A percentile compares a stretch with the other conserved stretches of the same genome.
Conservation (phyloP, 2,113 vertebrate genomes). For the Gymnobelideus leadbeateri region DNA sequence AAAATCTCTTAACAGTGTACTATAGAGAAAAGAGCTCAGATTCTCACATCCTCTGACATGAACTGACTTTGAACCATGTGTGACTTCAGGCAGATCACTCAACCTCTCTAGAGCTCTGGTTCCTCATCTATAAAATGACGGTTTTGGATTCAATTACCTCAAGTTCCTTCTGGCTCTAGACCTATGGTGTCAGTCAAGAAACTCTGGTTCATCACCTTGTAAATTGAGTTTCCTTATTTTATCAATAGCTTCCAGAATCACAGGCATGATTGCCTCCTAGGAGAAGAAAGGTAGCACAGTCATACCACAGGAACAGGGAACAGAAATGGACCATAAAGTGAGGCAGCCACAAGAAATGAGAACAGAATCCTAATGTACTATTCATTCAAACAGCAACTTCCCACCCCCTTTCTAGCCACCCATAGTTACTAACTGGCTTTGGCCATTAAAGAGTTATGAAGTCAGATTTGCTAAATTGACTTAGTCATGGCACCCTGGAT, state of each 20-base stretch:
- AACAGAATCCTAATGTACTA: neutral
- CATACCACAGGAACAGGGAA: neutral
- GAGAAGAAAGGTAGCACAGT: neutral
- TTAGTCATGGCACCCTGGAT: neutral
- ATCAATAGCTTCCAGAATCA: neutral
- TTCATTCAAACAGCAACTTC: neutral
- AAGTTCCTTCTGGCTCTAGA: neutral
- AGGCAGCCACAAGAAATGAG: neutral
- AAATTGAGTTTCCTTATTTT: neutral
- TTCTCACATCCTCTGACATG: neutral
- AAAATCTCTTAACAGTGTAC: neutral
- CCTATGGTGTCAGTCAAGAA: neutral
- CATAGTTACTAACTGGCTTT: neutral
- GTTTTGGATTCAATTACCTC: neutral
- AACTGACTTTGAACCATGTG: neutral
- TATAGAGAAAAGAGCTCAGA: neutral
- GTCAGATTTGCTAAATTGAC: neutral
- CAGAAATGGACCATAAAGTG: neutral
- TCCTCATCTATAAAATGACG: neutral
- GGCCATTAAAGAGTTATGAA: neutral
- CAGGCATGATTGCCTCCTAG: neutral
- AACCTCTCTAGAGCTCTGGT: neutral
- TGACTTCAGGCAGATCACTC: neutral
- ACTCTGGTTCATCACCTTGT: neutral
- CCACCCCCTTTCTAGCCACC: neutral